phyloP scores from a whole-genome alignment of 2,113 vertebrate species.

The Dicaeum eximium region DNA sequence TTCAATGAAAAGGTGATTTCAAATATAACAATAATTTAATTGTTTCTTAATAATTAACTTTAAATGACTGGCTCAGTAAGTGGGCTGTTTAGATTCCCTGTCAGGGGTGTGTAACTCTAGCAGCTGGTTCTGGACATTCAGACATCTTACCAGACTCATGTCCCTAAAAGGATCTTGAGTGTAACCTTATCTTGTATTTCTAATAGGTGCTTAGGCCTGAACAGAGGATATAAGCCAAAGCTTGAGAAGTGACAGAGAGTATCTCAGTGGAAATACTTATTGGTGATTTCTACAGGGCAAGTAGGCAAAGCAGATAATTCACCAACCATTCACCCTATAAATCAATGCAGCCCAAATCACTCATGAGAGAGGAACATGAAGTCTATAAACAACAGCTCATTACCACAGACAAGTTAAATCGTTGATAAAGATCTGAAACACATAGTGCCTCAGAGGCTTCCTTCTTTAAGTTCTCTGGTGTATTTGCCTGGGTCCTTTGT shows the following conservation, averaged over 20 bases:
- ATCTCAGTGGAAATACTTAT: not conserved
- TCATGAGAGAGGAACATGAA: not conserved
- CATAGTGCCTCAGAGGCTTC: not conserved
- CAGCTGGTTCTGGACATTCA: not conserved
- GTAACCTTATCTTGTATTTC: not conserved
- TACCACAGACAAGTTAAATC: not conserved
- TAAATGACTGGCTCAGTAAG: not conserved
- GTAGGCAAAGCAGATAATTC: not conserved
- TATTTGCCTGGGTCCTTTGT: not conserved
- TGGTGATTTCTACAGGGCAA: not conserved
- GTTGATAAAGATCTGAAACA: constrained; percentile 36
- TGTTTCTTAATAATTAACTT: not conserved
- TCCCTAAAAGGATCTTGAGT: not conserved
- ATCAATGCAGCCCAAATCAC: not conserved
- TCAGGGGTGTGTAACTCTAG: not conserved
- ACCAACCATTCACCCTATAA: not conserved
- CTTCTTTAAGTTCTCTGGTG: constrained; percentile 20
- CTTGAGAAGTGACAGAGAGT: not conserved
- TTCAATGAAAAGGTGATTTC: not conserved
- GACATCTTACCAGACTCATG: not conserved
- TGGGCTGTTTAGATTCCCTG: not conserved
- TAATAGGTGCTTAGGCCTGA: not conserved
- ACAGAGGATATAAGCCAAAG: not conserved
- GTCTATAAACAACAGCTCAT: constrained; percentile 1
- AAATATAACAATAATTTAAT: not conserved